These are phyloP conservation scores for Typhlomys cinereus DNA, from an alignment of 2,113 vertebrate species.

Conservation along the genomic window DNA sequence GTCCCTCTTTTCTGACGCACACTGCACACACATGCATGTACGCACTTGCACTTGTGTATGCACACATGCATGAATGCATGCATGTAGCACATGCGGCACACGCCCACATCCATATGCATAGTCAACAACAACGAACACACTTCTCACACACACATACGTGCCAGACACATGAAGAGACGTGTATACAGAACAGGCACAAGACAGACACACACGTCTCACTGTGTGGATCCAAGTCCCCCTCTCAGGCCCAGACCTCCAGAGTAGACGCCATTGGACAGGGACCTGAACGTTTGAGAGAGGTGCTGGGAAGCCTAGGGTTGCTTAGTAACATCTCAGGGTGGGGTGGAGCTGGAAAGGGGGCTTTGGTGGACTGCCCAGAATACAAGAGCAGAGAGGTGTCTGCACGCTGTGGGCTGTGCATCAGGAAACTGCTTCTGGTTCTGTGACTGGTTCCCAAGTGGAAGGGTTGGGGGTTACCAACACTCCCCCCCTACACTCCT, in stretches of 20 bases:
- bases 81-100: too few species aligned
- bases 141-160: not conserved
- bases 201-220: not conserved
- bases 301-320: conserved; percentile 66
- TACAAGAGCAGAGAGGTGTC: not conserved
- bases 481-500: too few species aligned
- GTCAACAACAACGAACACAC: not conserved
- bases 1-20: too few species aligned
- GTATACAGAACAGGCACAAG: rapidly evolving
- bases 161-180: not conserved
- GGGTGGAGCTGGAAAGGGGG: conserved; percentile 29
- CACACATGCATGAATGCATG: not conserved
- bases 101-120: not conserved
- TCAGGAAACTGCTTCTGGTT: rapidly evolving
- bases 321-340: conserved; percentile 77
- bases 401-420: rapidly evolving
- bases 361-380: not conserved
- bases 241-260: not conserved
- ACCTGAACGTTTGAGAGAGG: conserved; percentile 43
- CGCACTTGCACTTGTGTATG: too few species aligned
- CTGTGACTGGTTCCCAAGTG: rapidly evolving
- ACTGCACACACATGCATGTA: too few species aligned
- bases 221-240: not conserved
- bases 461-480: not conserved
- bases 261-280: conserved; percentile 35